A percentile compares a stretch with the other conserved stretches of the same genome.
phyloP scores from a whole-genome alignment of 2,888 invertebrate species.

The Troilus luridus region DNA sequence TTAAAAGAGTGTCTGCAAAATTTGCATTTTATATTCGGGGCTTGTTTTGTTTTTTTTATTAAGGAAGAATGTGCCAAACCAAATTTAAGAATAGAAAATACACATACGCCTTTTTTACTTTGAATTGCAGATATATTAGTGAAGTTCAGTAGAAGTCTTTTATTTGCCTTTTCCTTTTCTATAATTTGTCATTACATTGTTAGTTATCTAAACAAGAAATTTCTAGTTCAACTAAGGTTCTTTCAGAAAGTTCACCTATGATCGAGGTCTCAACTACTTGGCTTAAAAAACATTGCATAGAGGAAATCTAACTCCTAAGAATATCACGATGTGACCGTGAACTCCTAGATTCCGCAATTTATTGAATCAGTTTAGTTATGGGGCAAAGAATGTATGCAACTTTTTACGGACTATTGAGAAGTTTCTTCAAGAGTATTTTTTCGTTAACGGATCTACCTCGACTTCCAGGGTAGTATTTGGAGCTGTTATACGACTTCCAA shows the following conservation, averaged over 20 bases:
- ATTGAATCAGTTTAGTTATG: conserved; percentile 37
- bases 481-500: background rate
- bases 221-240: background rate
- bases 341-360: background rate
- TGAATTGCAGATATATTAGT: too few species aligned
- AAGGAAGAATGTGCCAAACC: too few species aligned
- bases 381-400: background rate
- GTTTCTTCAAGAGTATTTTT: conserved; percentile 8
- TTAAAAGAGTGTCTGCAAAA: too few species aligned
- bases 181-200: too few species aligned
- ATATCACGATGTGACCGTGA: background rate
- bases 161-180: too few species aligned
- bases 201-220: background rate
- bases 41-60: too few species aligned
- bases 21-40: too few species aligned
- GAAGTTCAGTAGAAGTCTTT: too few species aligned
- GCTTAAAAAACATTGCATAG: background rate
- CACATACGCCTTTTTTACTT: too few species aligned
- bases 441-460: background rate
- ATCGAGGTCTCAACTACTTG: background rate
- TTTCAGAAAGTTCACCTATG: background rate
- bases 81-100: too few species aligned
- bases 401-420: background rate
- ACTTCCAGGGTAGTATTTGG: background rate
- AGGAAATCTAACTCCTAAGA: background rate